Evolutionary conservation across 2,888 invertebrate species (phyloP), one percentile per base, ranked within the genome.

Genomic region (Ypsolopha sequella): DNA sequence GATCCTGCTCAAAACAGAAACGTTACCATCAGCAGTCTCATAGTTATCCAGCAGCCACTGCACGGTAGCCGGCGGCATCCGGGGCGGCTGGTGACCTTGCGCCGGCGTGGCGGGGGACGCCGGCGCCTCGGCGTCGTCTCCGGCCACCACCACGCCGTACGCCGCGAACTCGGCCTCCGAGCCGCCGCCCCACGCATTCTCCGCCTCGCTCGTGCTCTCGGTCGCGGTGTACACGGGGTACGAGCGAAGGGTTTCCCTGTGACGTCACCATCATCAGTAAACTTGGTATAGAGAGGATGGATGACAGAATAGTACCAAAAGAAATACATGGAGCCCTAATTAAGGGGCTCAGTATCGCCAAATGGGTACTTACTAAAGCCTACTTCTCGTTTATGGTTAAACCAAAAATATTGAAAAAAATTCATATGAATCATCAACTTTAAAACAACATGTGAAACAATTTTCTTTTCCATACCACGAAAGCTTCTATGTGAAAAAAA

Each of bases 31-130:
- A 2, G 98, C 97, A 43, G 97, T 97, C 88, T 99, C 99, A 79
- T 99, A 99, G 88, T 99, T 97, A 76, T 97, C 97, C 68, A 97
- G 89, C 65, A 99, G 89, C 99, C 99, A 99, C 79, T 95, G 94
- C 69, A 86, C 97, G 82, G 98, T 98, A 77, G 96, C 97, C 75
- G 86, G 87, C 65, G 87, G 82, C 80, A 84, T 87, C 68, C 87
- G 82, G 56, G 79, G 62, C 53, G 60, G 72, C 61, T 69, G 65
- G 24, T 24, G 24, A 4, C 24, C 24, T 24, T 24, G 24, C 46
- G 62, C 51, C 51, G 14, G 51, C 78, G 59, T 74, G 78, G 53
- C 69, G 66, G 54, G 54, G 55, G 66, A 74, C 50, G 63, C 65
- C 66, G 76, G 71, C 67, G 81, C 70, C 77, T 90, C 89, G 60